A percentile compares a stretch with the other conserved stretches of the same genome.
Conservation (phyloP, 2,888 invertebrate genomes). For the Tenthredo mesomela region DNA sequence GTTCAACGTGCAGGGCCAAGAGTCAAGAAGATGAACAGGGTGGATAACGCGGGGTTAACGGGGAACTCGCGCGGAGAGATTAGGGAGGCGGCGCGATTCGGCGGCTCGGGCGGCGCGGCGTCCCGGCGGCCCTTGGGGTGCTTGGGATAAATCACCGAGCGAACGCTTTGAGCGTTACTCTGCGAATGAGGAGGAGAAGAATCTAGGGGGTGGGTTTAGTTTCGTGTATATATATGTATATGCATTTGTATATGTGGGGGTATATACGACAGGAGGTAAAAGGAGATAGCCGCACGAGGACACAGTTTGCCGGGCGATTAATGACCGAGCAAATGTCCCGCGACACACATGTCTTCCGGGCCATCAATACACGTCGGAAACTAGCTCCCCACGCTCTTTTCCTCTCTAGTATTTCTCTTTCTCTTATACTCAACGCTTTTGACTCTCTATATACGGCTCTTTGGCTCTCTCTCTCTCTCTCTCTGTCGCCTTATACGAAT, state of each 20-base stretch:
- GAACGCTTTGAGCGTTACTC: slow-evolving; percentile 58
- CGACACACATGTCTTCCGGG: slow-evolving; percentile 63
- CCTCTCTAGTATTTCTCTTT: slow-evolving; percentile 8
- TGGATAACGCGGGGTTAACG: slow-evolving; percentile 65
- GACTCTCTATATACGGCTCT: neutral
- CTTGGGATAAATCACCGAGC: slow-evolving; percentile 66
- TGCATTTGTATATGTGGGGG: neutral
- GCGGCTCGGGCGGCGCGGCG: neutral
- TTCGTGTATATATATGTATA: neutral
- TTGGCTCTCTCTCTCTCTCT: too few relatives aligned
- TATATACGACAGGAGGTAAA: slow-evolving; percentile 27
- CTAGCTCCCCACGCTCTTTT: slow-evolving; percentile 47
- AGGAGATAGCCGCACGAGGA: slow-evolving; percentile 51
- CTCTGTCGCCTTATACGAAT: slow-evolving; percentile 11
- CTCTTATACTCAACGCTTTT: neutral
- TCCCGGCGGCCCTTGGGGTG: slow-evolving; percentile 61
- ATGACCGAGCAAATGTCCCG: slow-evolving; percentile 64
- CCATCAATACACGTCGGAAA: slow-evolving; percentile 63
- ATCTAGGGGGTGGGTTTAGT: neutral
- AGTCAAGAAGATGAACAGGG: slow-evolving; percentile 67
- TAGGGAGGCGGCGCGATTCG: slow-evolving; percentile 65
- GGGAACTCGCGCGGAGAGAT: slow-evolving; percentile 65
- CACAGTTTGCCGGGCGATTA: slow-evolving; percentile 57
- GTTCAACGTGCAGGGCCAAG: slow-evolving; percentile 53
- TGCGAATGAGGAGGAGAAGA: slow-evolving; percentile 33